Evolutionary conservation across 2,113 vertebrate species (phyloP).

Genomic region (Leptosomus discolor): DNA sequence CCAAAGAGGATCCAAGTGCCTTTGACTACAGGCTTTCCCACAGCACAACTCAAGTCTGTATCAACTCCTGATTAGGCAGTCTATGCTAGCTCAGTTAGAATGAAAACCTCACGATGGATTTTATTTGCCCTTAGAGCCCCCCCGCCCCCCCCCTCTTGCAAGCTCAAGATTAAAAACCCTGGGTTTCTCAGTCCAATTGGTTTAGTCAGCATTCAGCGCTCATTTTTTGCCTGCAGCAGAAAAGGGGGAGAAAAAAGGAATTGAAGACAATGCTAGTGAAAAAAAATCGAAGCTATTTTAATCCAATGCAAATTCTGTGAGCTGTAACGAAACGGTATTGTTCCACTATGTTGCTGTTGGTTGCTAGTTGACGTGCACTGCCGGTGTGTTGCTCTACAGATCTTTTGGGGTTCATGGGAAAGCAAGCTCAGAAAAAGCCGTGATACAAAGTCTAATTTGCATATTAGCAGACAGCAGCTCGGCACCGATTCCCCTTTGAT

Average conservation of each 20-base stretch:
- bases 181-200: not conserved
- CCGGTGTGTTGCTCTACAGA: not conserved
- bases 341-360: not conserved
- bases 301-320: slow-evolving; percentile 18
- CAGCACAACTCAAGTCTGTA: not conserved
- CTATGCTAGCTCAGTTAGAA: not conserved
- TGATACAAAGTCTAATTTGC: not conserved
- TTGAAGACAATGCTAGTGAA: not conserved
- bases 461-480: not conserved
- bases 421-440: not conserved
- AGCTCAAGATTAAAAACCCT: not conserved
- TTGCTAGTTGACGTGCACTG: not conserved
- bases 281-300: slow-evolving; percentile 47
- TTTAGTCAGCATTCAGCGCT: slow-evolving; percentile 30
- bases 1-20: not conserved
- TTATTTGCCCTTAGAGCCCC: not conserved
- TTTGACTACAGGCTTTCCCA: not conserved
- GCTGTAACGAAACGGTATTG: not conserved
- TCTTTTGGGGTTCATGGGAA: slow-evolving; percentile 15
- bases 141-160: not conserved
- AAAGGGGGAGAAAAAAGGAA: not conserved
- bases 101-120: not conserved
- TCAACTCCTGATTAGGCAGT: not conserved
- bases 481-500: not conserved
- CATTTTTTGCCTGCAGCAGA: not conserved